Percentiles rank a stretch among this genome's conserved stretches.
Conservation (phyloP, 2,113 vertebrate species). For the Macrotis lagotis region DNA sequence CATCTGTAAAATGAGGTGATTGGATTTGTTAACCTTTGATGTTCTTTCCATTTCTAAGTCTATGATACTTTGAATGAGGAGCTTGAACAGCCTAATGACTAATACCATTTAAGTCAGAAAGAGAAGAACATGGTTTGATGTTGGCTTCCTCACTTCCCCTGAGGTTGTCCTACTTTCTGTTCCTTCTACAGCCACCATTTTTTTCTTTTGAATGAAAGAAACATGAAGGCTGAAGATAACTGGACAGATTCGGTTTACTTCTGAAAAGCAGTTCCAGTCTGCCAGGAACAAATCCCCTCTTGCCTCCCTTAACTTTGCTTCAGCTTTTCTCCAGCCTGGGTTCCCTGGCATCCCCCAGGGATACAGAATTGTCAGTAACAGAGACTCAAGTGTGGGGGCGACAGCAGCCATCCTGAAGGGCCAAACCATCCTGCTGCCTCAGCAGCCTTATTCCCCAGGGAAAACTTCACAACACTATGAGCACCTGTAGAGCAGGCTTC, state of each 20-base stretch:
- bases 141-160: neutral
- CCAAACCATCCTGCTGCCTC: constrained; percentile 61
- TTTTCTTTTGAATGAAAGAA: neutral
- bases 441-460: constrained; percentile 69
- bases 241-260: neutral
- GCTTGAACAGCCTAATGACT: neutral
- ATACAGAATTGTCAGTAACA: neutral
- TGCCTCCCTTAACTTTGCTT: neutral
- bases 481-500: constrained; percentile 75
- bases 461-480: constrained; percentile 74
- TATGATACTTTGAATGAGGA: neutral
- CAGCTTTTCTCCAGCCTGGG: neutral
- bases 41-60: neutral
- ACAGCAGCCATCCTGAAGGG: constrained; percentile 61
- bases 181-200: neutral
- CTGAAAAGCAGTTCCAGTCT: neutral
- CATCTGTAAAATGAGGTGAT: neutral
- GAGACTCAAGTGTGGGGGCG: constrained; percentile 44
- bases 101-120: neutral
- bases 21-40: neutral
- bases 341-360: constrained; percentile 1
- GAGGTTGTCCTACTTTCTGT: neutral
- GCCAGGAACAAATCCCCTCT: neutral
- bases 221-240: neutral
- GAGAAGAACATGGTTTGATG: neutral